A percentile compares a stretch with the other conserved stretches of the same genome.
phyloP scores from a whole-genome alignment of 1,140 invertebrate species.

The Bombus fervidus region DNA sequence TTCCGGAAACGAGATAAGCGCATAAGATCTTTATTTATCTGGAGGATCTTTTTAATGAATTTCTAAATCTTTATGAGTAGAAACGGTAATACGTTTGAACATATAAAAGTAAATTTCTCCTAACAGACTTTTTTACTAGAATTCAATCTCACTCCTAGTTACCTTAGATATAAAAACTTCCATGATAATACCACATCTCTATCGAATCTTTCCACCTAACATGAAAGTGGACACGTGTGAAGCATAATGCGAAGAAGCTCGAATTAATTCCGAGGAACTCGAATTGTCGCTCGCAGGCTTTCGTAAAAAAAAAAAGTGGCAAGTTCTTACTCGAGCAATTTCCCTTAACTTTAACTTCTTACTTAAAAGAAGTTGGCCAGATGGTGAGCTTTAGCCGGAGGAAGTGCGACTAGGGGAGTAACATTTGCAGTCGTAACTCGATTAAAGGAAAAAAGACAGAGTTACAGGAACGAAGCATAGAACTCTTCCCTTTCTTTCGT shows the following conservation, averaged over 20 bases:
- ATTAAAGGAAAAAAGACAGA: background rate
- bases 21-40: too few relatives aligned
- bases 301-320: background rate
- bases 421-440: background rate
- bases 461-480: background rate
- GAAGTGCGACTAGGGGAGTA: background rate
- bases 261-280: background rate
- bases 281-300: background rate
- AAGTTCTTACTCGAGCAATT: background rate
- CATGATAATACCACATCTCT: background rate
- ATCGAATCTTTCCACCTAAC: background rate
- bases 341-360: conserved; percentile 5
- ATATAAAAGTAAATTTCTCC: background rate
- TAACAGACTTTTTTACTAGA: background rate
- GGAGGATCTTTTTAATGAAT: background rate
- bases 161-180: background rate
- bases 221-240: background rate
- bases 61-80: background rate
- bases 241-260: too few relatives aligned
- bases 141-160: background rate
- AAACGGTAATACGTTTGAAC: background rate
- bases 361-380: conserved; percentile 2
- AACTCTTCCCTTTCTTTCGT: background rate
- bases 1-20: too few relatives aligned
- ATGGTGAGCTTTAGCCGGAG: background rate